Evolutionary conservation across 2,113 vertebrate genomes (phyloP).

Genomic region (Seriola quinqueradiata): DNA sequence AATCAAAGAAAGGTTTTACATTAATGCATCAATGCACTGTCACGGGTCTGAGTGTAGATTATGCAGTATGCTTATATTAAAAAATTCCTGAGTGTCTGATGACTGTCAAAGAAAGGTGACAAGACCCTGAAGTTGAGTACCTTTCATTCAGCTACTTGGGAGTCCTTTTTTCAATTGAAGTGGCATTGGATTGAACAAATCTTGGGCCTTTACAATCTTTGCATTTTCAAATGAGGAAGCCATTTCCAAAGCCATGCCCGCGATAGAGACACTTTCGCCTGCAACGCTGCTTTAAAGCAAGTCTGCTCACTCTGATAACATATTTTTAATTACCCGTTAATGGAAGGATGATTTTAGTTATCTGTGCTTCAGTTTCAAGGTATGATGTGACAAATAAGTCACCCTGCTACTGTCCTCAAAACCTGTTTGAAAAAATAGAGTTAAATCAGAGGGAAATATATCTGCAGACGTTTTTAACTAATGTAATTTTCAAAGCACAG

Average conservation of each 20-base stretch:
- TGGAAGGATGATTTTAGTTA: constrained; percentile 29
- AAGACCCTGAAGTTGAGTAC: constrained; percentile 68
- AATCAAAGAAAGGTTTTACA: constrained; percentile 67
- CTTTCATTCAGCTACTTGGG: constrained; percentile 39
- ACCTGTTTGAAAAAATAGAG: neutral
- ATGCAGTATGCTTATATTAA: constrained; percentile 67
- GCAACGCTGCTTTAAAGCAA: constrained; percentile 68
- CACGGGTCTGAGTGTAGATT: constrained; percentile 71
- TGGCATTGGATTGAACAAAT: constrained; percentile 31
- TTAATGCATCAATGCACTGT: constrained; percentile 75
- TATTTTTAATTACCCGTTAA: constrained; percentile 21
- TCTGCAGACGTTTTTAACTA: constrained; percentile 26
- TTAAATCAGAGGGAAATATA: neutral
- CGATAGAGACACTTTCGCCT: constrained; percentile 54
- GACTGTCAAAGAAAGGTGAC: constrained; percentile 72
- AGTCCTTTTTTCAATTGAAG: constrained; percentile 23
- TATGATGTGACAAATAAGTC: constrained; percentile 10
- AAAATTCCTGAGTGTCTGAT: constrained; percentile 82
- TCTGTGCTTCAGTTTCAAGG: constrained; percentile 68
- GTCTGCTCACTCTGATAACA: constrained; percentile 28
- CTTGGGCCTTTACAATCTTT: constrained; percentile 26
- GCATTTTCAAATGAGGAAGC: constrained; percentile 50
- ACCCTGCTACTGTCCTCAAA: constrained; percentile 13
- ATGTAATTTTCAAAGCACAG: constrained; percentile 41
- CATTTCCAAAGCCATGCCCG: constrained; percentile 53